These are phyloP conservation scores for Carapus acus DNA, from an alignment of 2,797 vertebrate genomes.

Conservation along the genomic window DNA sequence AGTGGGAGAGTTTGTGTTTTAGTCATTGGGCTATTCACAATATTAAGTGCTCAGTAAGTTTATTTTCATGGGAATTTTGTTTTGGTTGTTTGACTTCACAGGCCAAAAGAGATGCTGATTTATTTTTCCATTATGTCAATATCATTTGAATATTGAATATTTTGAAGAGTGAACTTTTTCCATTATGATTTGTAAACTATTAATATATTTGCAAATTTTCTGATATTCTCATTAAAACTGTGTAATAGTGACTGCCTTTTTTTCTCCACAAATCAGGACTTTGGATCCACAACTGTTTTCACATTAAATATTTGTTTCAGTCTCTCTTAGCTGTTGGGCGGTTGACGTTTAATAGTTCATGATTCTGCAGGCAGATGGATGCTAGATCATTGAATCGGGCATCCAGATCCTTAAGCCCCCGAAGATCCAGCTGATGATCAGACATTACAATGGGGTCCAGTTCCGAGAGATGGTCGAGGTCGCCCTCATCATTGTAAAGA, in stretches of 20 bases:
- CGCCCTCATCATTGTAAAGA: conserved; percentile 43
- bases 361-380: conserved; percentile 30
- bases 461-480: not conserved
- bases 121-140: conserved; percentile 5
- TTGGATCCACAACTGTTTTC: too few species aligned
- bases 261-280: too few species aligned
- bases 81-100: conserved; percentile 19
- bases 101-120: conserved; percentile 13
- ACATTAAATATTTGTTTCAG: too few species aligned
- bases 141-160: too few species aligned
- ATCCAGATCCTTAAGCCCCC: conserved; percentile 32
- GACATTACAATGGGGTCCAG: conserved; percentile 40
- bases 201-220: conserved; percentile 30
- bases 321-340: too few species aligned
- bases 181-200: conserved; percentile 32
- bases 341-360: too few species aligned
- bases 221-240: not conserved
- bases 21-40: conserved; percentile 33
- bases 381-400: conserved; percentile 46
- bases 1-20: conserved; percentile 28
- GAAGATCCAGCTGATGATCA: conserved; percentile 7
- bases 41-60: conserved; percentile 20
- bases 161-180: conserved; percentile 1
- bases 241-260: not conserved
- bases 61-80: conserved; percentile 24